Percentiles rank a stretch among this genome's conserved stretches.
Evolutionary conservation across 2,888 invertebrate genomes (phyloP).

Genomic region (Perizoma flavofasciatum): DNA sequence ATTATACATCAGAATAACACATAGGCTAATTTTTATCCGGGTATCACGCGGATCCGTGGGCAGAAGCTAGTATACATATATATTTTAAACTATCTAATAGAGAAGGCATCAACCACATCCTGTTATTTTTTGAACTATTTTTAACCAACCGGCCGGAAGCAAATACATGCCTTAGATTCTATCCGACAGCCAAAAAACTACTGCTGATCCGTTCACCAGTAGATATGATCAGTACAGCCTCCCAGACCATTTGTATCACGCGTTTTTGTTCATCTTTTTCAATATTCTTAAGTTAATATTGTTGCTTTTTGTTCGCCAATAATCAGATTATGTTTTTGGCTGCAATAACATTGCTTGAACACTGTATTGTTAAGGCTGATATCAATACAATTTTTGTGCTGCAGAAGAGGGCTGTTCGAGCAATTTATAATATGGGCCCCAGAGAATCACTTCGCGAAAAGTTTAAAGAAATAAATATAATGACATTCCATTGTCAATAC

Average conservation of each 20-base stretch:
- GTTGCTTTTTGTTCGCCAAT: constrained; percentile 4
- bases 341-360: constrained; percentile 8
- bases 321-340: constrained; percentile 2
- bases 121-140: neutral
- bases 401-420: too few relatives aligned
- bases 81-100: neutral
- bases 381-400: too few relatives aligned
- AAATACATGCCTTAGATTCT: constrained; percentile 21
- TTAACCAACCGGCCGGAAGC: constrained; percentile 20
- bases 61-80: too few relatives aligned
- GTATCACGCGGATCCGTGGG: too few relatives aligned
- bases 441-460: too few relatives aligned
- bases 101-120: neutral
- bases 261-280: constrained; percentile 8
- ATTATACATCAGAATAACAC: too few relatives aligned
- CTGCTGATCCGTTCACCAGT: neutral
- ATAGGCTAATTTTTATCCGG: too few relatives aligned
- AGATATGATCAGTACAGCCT: constrained; percentile 14
- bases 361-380: constrained; percentile 8
- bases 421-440: too few relatives aligned
- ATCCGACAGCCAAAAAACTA: constrained; percentile 22
- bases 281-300: neutral
- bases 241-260: constrained; percentile 10
- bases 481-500: too few relatives aligned
- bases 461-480: too few relatives aligned